Base-by-base conservation (phyloP, 2,113 vertebrate species). In the Tragulus kanchil region DNA sequence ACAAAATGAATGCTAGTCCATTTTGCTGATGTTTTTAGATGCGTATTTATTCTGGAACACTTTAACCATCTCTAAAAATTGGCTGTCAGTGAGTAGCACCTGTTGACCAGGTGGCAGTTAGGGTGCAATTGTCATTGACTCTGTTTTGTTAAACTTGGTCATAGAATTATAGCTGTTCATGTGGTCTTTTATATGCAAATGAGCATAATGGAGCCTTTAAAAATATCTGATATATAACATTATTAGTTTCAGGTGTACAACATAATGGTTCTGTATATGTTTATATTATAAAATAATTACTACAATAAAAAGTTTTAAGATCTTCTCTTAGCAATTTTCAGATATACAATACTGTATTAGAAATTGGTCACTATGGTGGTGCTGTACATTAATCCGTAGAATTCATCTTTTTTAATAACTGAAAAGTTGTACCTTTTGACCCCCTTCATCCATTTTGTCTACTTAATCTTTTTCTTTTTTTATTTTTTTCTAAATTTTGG, bases 11-110 rank as follows among this genome's bases (percentile, higher is more conserved):
- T 26, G 9, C 4, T 85, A 28, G 58, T 2, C 12, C 15, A 69
- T 71, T 73, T 79, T 79, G 17, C 28, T 94, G 54, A 85, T n/a
- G 36, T 75, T 86, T 84, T 78, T 69, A 90, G 21, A 61, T 75
- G 4, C 25, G 52, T 19, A 28, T 14, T 88, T 86, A 58, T 59
- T 26, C 73, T 79, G 14, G 7, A 11, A 59, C 5, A 48, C 28
- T 92, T 64, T 69, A 64, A 62, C 5, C 36, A 61, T 31, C 28
- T 83, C 64, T 84, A 19, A 58, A 62, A 67, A 52, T 16, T 21
- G 4, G 8, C 36, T 83, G 1, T 83, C 13, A 26, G 8, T 81
- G 6, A 87, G 8, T 19, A 71, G 3, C 8, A 48, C 81, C 21
- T 69, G 17, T 59, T 88, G 11, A 4, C 19, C 25, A 78, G 12